Evolutionary conservation across 92 coral and sea anemone genomes (phyloP).

Genomic region (Actinostola sp.): DNA sequence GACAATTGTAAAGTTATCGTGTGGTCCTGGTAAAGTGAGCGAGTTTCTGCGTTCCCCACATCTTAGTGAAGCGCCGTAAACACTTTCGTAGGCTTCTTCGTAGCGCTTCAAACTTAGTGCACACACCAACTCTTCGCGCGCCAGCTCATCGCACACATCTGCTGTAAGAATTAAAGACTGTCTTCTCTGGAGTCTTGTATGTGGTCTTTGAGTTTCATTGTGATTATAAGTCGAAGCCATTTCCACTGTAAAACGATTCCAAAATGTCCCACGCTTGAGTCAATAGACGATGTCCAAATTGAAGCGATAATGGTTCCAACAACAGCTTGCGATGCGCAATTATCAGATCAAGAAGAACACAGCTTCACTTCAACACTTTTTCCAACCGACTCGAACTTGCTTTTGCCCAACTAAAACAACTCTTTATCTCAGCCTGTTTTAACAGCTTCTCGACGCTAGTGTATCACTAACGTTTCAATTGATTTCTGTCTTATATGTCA

Average conservation of each 20-base stretch:
- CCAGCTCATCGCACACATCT: slow-evolving; percentile 29
- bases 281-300: too few relatives aligned
- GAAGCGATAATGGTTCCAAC: too few relatives aligned
- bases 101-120: slow-evolving; percentile 16
- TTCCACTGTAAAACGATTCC: not conserved
- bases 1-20: slow-evolving; percentile 1
- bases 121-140: slow-evolving; percentile 21
- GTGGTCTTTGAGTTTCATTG: not conserved
- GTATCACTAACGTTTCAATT: not conserved
- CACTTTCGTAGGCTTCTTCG: slow-evolving; percentile 36
- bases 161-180: slow-evolving; percentile 32
- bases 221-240: slow-evolving; percentile 10
- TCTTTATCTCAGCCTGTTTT: not conserved
- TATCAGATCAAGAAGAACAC: too few relatives aligned
- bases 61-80: slow-evolving; percentile 11
- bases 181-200: slow-evolving; percentile 8
- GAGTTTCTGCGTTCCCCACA: slow-evolving; percentile 23
- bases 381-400: too few relatives aligned
- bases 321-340: too few relatives aligned
- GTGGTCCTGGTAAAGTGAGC: slow-evolving; percentile 10
- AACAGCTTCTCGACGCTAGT: not conserved
- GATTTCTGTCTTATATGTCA: slow-evolving; percentile 1
- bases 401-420: not conserved
- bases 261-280: not conserved
- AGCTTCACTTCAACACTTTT: too few relatives aligned